Evolutionary conservation across 2,113 vertebrate genomes (phyloP), one percentile per base, ranked within the genome.

Genomic region (Ivindomyrus marchei): DNA sequence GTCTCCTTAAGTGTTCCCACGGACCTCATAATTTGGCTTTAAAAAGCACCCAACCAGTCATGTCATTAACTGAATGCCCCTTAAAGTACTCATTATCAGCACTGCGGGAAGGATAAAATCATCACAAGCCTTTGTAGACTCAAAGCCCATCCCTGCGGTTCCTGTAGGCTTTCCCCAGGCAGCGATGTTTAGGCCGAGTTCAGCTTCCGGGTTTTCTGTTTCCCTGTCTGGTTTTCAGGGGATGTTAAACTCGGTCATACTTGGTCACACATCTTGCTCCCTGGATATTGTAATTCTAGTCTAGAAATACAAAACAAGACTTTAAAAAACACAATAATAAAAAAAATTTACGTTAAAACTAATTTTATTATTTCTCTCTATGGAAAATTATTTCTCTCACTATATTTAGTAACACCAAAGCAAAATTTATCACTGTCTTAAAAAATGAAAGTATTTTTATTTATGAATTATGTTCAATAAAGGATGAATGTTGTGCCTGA

Each of bases 61-160:
- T 86, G 84, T 47, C 84, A 3, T 86, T 27, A 49, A 50, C 47
- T 27, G 84, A 86, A 86, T 86, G 84, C 45, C 46, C 84, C 4
- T 86, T 86, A 49, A 47, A 86, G 36, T 45, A 85, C 15, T 80
- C 17, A 85, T 85, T 47, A 85, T 49, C 83, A 85, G 45, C 85
- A 50, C 50, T 56, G 10, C 1, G n/a, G 50, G 15, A 27, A 87
- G 85, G n/a, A 86, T 50, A 42, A 80, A 80, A 80, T 80, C 74
- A 80, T 80, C 74, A 19, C 5, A 42, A 42, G 15, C 17, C 36
- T 39, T 80, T 19, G 70, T 4, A 80, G 31, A 39, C 74, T 80
- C 36, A 39, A 42, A 80, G 36, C 15, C 5, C 36, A 17, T 42
- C 74, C 31, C 74, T 80, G 74, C 7, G 36, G 74, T 19, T 80